Evolutionary conservation across 2,888 invertebrate species (phyloP), one percentile per base, ranked within the genome.

Genomic region (Drosophila cracens): DNA sequence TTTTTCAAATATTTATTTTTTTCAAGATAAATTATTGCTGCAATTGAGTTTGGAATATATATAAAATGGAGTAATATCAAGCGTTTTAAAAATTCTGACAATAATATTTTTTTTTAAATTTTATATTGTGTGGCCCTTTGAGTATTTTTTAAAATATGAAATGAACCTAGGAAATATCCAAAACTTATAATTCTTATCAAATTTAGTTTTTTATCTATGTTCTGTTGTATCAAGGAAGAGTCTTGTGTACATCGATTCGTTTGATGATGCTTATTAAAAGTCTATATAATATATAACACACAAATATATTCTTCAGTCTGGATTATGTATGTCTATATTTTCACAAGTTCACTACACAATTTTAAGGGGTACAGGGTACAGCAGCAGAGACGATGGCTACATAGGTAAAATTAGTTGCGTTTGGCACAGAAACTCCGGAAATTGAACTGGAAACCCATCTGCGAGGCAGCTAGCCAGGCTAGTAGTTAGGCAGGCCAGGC

Each of bases 381-480:
- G 8, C 46, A 16, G 16, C 4, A 46, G 16, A 16, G 54, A 60
- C 57, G 64, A 53, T 54, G 48, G 46, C 51, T 57, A 79, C 71
- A 79, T 73, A 64, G 71, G 51, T 66, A 72, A 79, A 78, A 74
- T 82, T 77, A 77, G 81, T 76, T 86, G 74, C 74, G 81, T 87
- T 81, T 73, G 67, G 70, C 65, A 33, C 38, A 25, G 43, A 38
- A 43, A 52, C 56, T 64, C 8, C 21, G 5, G 21, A 38, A 33
- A 54, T 54, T 58, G 74, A 82, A 71, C 74, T 70, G 69, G 52
- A 49, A 84, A 69, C 87, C 71, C 84, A 89, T 89, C 82, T 79
- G 77, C 60, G 70, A 57, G 62, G 73, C 82, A 87, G 74, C 71
- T 83, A 81, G 68, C 74, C 66, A 74, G 68, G 51, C 66, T 61